A percentile compares a stretch with the other conserved stretches of the same genome.
phyloP scores from a whole-genome alignment of 2,888 invertebrate species.

The Chloroclysta siterata region DNA sequence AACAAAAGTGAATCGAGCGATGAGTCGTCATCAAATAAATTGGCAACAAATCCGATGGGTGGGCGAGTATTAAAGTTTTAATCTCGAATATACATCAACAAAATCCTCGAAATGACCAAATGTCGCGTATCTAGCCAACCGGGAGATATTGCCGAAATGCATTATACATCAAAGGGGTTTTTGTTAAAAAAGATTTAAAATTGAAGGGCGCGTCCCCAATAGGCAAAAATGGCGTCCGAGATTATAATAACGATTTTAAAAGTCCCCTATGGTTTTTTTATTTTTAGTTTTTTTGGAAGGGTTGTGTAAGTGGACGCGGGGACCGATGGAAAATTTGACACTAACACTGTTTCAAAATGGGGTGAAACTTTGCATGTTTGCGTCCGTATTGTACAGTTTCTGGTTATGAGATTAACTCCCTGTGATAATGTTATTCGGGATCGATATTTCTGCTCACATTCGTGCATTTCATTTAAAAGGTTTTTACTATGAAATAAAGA shows the following conservation, averaged over 20 bases:
- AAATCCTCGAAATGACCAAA: conserved; percentile 80
- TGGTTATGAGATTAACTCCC: conserved; percentile 36
- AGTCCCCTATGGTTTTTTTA: conserved; percentile 68
- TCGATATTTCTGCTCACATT: conserved; percentile 24
- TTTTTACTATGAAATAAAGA: no score
- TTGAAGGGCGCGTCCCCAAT: conserved; percentile 81
- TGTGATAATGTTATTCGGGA: conserved; percentile 11
- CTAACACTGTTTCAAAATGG: conserved; percentile 73
- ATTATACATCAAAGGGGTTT: conserved; percentile 83
- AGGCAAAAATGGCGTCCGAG: conserved; percentile 80
- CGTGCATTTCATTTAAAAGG: background rate
- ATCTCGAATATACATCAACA: conserved; percentile 80
- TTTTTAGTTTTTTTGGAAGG: conserved; percentile 73
- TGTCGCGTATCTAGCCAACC: conserved; percentile 72
- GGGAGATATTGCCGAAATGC: conserved; percentile 81
- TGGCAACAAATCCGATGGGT: conserved; percentile 50
- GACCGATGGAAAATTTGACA: conserved; percentile 73
- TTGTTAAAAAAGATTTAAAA: conserved; percentile 80
- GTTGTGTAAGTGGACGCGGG: conserved; percentile 79
- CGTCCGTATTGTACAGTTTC: conserved; percentile 43
- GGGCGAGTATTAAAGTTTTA: conserved; percentile 70
- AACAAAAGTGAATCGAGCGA: conserved; percentile 52
- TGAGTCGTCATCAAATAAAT: conserved; percentile 54
- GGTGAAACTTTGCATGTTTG: conserved; percentile 67
- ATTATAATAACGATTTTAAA: conserved; percentile 85